These are phyloP conservation scores for Diabrotica virgifera DNA, from an alignment of 1,140 invertebrate species.

Conservation along the genomic window DNA sequence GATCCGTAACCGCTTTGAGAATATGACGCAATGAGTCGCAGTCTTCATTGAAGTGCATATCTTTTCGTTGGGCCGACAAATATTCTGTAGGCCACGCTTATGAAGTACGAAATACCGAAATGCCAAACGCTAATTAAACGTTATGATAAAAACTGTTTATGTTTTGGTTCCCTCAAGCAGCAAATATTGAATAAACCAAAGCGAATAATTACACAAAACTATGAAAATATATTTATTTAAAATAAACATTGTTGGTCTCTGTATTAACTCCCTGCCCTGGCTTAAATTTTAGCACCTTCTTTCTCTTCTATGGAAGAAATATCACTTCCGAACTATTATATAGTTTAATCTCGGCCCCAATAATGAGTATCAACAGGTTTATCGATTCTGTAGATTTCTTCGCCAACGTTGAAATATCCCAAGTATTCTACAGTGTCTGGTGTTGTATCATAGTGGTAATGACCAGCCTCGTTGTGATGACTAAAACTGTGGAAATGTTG, in stretches of 20 bases:
- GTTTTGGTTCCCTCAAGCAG: no score
- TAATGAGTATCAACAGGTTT: conserved; percentile 58
- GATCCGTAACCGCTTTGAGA: no score
- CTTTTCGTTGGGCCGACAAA: no score
- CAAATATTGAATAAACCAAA: no score
- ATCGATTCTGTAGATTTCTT: conserved; percentile 76
- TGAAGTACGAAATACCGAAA: no score
- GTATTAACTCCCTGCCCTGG: neutral
- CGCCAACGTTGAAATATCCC: conserved; percentile 80
- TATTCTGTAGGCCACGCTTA: no score
- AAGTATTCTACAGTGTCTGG: conserved; percentile 81
- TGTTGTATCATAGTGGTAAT: conserved; percentile 93
- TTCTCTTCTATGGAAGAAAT: neutral
- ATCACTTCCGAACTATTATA: neutral
- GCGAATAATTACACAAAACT: no score
- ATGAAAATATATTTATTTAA: neutral
- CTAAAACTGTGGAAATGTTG: conserved; percentile 96
- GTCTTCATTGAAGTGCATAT: no score
- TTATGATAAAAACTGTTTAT: no score
- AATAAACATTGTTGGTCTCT: neutral
- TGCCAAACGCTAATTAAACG: no score
- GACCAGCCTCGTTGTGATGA: conserved; percentile 83
- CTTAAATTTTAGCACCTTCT: neutral
- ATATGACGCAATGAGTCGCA: no score
- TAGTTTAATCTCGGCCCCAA: conserved; percentile 57